Base-by-base conservation (phyloP, 2,113 vertebrate species). In the Candoia aspera region DNA sequence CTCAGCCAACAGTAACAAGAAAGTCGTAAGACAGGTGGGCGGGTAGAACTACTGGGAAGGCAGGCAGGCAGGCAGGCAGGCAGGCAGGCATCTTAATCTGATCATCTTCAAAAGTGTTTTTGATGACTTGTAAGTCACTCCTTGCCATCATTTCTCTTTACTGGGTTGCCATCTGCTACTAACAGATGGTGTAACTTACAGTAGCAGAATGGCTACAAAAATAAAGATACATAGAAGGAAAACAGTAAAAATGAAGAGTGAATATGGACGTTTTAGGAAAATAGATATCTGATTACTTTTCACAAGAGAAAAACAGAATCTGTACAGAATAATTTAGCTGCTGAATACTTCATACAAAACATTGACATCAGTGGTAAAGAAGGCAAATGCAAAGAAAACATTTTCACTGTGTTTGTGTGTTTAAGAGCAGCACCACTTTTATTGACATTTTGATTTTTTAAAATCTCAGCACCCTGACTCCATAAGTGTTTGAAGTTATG, bases 161-260 rank as follows among this genome's bases (percentile, higher is more conserved):
- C 49, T 68, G 37, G 5, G 84, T 11, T 92, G 73, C 91, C 86
- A 92, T 88, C 91, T 88, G 87, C 57, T 62, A 42, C 29, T 88
- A 79, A 57, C 91, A 89, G 91, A 88, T 92, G 91, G 91, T 84
- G 46, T 13, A 53, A 54, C 57, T 92, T 89, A 89, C 6, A 92
- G 46, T 83, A 89, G 29, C 64, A 64, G 59, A 57, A 42, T 15
- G 84, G 86, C 37, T 62, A 37, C 86, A 88, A 84, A 62, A 79
- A 88, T 84, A 91, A 91, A 85, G 59, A 42, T 54, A 53, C 84
- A 55, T 42, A 73, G 84, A 87, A 53, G 49, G n/a, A 42, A 91
- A 91, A 91, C 84, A 91, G 54, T 42, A 68, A n/a, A 79, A 53
- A 86, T 91, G 62, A 86, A 68, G 33, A 54, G 21, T 86, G 84